These are phyloP conservation scores for Heliconius nattereri DNA, from an alignment of 1,140 invertebrate species.

Conservation along the genomic window DNA sequence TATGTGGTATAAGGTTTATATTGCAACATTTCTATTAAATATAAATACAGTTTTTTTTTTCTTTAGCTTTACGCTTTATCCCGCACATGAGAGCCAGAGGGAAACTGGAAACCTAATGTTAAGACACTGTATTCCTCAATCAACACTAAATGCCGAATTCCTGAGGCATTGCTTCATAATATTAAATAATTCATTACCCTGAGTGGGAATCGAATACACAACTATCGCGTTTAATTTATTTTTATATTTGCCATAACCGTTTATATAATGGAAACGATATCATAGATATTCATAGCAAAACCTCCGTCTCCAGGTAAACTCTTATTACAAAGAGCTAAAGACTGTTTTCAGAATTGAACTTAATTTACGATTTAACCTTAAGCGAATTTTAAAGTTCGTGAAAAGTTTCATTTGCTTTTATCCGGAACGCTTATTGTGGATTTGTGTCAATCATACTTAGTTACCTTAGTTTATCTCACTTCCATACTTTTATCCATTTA, in stretches of 20 bases:
- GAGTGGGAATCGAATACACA: no score
- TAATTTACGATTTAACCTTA: constrained; percentile 19
- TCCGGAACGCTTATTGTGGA: constrained; percentile 3
- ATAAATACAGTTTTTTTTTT: no score
- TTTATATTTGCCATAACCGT: background rate
- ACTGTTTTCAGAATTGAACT: constrained; percentile 7
- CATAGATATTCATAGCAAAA: constrained; percentile 16
- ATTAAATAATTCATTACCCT: no score
- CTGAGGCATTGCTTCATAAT: no score
- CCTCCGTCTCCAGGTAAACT: background rate
- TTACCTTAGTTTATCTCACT: background rate
- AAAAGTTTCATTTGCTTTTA: constrained; percentile 6
- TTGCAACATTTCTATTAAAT: no score
- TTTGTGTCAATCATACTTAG: constrained; percentile 1
- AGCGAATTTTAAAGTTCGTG: constrained; percentile 14
- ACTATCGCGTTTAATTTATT: no score
- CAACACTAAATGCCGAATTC: no score
- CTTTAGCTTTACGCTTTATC: no score
- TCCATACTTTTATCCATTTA: constrained; percentile 14
- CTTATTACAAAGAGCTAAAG: constrained; percentile 18
- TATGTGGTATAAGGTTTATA: no score
- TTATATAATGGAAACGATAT: constrained; percentile 20
- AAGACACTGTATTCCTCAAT: no score
- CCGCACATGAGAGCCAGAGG: no score
- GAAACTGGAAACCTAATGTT: no score